Evolutionary conservation across 2,888 invertebrate species (phyloP).

Genomic region (Microplitis deprimator): DNA sequence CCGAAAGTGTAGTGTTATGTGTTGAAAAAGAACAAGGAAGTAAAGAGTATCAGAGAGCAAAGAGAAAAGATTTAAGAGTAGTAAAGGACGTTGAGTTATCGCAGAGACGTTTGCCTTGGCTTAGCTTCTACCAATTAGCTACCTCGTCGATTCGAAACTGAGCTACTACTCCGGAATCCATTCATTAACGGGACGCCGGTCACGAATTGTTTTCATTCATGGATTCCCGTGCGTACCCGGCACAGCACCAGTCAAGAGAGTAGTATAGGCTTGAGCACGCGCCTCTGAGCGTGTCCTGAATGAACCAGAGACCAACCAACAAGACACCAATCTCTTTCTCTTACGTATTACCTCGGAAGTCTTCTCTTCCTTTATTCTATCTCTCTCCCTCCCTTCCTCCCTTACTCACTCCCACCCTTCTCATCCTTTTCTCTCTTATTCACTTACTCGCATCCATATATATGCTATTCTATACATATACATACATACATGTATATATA

Average conservation of each 20-base stretch:
- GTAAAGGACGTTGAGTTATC: conserved; percentile 51
- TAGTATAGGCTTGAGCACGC: conserved; percentile 47
- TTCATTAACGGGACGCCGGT: conserved; percentile 65
- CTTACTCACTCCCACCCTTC: conserved; percentile 7
- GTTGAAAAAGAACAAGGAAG: neutral
- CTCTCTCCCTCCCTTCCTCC: conserved; percentile 1
- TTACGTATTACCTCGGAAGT: conserved; percentile 11
- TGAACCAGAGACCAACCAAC: conserved; percentile 45
- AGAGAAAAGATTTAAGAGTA: conserved; percentile 30
- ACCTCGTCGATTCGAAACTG: conserved; percentile 59
- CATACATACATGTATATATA: neutral
- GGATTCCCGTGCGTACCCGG: conserved; percentile 58
- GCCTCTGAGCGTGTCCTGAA: conserved; percentile 52
- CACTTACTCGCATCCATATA: neutral
- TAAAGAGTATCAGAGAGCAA: conserved; percentile 10
- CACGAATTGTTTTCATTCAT: conserved; percentile 69
- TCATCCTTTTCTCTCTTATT: neutral
- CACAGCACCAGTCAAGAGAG: neutral
- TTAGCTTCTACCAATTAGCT: conserved; percentile 54
- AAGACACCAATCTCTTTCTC: conserved; percentile 1
- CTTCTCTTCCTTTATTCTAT: conserved; percentile 7
- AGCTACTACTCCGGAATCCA: conserved; percentile 61
- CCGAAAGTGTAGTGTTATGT: neutral
- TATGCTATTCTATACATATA: neutral
- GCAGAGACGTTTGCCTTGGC: conserved; percentile 52